Evolutionary conservation across 2,888 invertebrate species (phyloP).

Genomic region (Liopterus haemorrhoidalis): DNA sequence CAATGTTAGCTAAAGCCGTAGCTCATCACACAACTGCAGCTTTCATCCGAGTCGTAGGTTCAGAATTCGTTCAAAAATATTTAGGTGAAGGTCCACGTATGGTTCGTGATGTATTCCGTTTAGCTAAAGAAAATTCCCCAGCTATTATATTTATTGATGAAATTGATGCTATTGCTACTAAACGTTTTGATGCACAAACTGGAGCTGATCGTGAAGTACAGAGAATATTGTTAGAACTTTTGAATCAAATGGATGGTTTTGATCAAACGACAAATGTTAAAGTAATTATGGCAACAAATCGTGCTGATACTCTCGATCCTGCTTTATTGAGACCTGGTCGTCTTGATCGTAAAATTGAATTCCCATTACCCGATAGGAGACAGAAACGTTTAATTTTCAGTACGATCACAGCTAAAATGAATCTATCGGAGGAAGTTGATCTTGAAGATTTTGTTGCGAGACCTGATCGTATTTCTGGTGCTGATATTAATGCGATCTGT

Average conservation of each 20-base stretch:
- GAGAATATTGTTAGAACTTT: conserved; percentile 88
- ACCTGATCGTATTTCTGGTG: conserved; percentile 97
- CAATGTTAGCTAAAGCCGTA: conserved; percentile 98
- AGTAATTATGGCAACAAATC: conserved; percentile 90
- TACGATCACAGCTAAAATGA: conserved; percentile 96
- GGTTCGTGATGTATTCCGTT: conserved; percentile 97
- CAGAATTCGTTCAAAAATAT: conserved; percentile 99
- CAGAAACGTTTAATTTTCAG: conserved; percentile 96
- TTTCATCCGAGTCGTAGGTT: conserved; percentile 97
- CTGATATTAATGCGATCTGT: conserved; percentile 99
- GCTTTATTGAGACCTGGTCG: conserved; percentile 91
- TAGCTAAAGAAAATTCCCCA: conserved; percentile 98
- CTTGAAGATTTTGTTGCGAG: conserved; percentile 98
- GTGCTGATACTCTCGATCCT: conserved; percentile 98
- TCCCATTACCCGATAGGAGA: conserved; percentile 87
- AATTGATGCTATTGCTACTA: conserved; percentile 99
- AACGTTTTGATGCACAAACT: conserved; percentile 96
- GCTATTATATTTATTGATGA: conserved; percentile 99
- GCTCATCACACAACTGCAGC: conserved; percentile 98
- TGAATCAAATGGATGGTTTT: conserved; percentile 99
- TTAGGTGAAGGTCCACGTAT: conserved; percentile 98
- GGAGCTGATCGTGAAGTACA: conserved; percentile 98
- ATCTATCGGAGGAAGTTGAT: conserved; percentile 96
- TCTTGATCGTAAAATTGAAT: conserved; percentile 97
- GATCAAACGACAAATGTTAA: conserved; percentile 99